Conservation (phyloP, 2,113 vertebrate genomes). For the Callorhinus ursinus region DNA sequence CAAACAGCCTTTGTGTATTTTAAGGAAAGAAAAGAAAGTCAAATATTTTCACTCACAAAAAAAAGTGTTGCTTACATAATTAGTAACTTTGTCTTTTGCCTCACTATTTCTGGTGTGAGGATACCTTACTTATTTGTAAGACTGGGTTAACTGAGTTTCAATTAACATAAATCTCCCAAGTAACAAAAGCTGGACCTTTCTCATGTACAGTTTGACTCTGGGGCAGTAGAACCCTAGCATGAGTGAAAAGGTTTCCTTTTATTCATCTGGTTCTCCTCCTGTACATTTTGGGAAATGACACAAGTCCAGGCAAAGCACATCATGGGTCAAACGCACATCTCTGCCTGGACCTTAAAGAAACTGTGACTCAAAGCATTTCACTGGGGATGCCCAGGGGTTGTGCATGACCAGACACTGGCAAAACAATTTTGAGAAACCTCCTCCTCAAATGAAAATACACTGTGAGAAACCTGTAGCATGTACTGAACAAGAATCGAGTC, state of each 20-base stretch:
- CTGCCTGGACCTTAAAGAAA: not conserved
- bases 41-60: constrained; percentile 4
- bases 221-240: not conserved
- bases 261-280: constrained; percentile 72
- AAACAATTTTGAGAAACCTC: constrained; percentile 79
- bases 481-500: constrained; percentile 19
- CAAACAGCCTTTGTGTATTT: not conserved
- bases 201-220: not conserved
- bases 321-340: not conserved
- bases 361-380: constrained; percentile 75
- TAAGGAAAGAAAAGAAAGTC: constrained; percentile 23
- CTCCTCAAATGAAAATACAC: constrained; percentile 73
- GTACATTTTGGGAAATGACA: constrained; percentile 72
- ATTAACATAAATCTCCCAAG: not conserved
- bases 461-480: constrained; percentile 62
- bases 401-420: constrained; percentile 72
- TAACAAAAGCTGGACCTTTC: constrained; percentile 26
- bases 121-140: not conserved
- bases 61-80: not conserved
- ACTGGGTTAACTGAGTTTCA: not conserved
- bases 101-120: not conserved
- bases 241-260: constrained; percentile 63
- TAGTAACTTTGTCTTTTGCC: not conserved
- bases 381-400: constrained; percentile 73
- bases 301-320: constrained; percentile 36